phyloP scores from a whole-genome alignment of 2,888 invertebrate genomes.

The Thumatha senex region DNA sequence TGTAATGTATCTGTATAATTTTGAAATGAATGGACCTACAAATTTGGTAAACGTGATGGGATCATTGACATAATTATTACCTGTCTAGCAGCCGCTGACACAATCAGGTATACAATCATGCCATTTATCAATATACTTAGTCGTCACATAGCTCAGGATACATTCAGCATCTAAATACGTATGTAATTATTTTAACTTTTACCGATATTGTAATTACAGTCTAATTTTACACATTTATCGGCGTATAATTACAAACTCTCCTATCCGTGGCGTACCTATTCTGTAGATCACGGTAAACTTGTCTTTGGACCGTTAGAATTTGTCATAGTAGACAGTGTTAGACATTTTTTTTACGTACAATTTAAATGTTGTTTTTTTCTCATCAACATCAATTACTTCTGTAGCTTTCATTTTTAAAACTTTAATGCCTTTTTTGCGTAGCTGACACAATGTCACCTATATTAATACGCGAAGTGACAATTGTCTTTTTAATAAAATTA shows the following conservation, averaged over 20 bases:
- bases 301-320: constrained; percentile 43
- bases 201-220: constrained; percentile 56
- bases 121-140: background rate
- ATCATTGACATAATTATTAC: background rate
- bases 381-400: background rate
- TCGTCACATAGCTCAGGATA: background rate
- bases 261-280: constrained; percentile 33
- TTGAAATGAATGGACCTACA: background rate
- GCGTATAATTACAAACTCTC: constrained; percentile 52
- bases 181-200: constrained; percentile 45
- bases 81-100: background rate
- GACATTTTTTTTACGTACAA: too few species aligned
- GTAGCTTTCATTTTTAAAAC: too few species aligned
- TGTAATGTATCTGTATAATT: background rate
- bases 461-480: too few species aligned
- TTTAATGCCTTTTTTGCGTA: too few species aligned
- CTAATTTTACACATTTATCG: constrained; percentile 47
- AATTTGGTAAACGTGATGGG: background rate
- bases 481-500: too few species aligned
- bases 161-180: background rate
- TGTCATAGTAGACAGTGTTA: constrained; percentile 12
- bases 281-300: constrained; percentile 39
- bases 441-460: too few species aligned
- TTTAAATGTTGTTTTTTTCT: background rate
- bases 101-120: background rate